Evolutionary conservation across 1,140 invertebrate genomes (phyloP).

Genomic region (Microvelia longipes): DNA sequence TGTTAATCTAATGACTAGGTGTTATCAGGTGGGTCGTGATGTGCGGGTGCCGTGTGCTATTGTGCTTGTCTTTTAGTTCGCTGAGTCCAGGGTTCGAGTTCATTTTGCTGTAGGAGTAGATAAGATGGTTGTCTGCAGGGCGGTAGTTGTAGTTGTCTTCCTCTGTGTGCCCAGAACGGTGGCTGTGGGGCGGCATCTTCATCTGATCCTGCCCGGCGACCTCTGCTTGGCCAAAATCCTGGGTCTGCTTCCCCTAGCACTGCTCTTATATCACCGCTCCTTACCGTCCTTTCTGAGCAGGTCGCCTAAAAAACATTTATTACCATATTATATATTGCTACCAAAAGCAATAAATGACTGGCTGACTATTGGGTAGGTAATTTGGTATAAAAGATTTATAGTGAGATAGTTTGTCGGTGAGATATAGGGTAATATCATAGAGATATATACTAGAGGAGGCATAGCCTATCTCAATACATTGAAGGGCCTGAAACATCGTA

Average conservation of each 20-base stretch:
- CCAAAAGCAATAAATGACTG: too few relatives aligned
- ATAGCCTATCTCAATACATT: too few relatives aligned
- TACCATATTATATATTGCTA: too few relatives aligned
- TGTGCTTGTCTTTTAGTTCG: not conserved
- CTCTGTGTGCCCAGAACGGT: slow-evolving; percentile 11
- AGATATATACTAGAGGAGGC: too few relatives aligned
- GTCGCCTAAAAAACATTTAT: not conserved
- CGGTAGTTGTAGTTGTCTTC: not conserved
- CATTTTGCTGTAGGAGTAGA: not conserved
- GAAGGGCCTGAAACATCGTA: too few relatives aligned
- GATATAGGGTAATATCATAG: too few relatives aligned
- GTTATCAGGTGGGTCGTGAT: not conserved
- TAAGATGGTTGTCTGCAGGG: not conserved
- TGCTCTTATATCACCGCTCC: slow-evolving; percentile 8
- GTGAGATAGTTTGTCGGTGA: too few relatives aligned
- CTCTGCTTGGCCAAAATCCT: slow-evolving; percentile 12
- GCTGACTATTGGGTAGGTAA: too few relatives aligned
- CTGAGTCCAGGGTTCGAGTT: not conserved
- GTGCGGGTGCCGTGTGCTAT: not conserved
- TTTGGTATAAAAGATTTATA: too few relatives aligned
- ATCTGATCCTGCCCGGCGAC: not conserved
- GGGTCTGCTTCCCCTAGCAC: slow-evolving; percentile 9
- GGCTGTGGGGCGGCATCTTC: not conserved
- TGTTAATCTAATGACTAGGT: not conserved
- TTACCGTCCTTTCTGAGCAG: slow-evolving; percentile 3